These are phyloP conservation scores for Drosophila nr. medialis DNA, from an alignment of 2,888 invertebrate species.

Conservation along the genomic window DNA sequence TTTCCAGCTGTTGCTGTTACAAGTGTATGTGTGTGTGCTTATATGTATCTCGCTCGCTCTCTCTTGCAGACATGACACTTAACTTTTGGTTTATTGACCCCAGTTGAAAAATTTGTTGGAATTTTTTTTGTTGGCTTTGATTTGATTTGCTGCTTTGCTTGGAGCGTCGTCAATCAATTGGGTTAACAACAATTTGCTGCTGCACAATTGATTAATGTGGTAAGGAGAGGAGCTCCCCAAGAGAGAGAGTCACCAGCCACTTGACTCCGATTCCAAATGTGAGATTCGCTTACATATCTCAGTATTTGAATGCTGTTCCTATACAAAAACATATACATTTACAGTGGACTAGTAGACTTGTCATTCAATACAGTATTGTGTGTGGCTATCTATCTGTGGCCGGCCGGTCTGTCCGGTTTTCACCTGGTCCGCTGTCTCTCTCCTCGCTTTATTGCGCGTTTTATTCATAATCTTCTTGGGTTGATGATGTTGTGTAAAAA, in stretches of 20 bases:
- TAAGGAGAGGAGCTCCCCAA: slow-evolving; percentile 19
- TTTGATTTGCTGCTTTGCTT: slow-evolving; percentile 46
- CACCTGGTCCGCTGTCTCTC: slow-evolving; percentile 37
- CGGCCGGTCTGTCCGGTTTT: slow-evolving; percentile 73
- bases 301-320: slow-evolving; percentile 23
- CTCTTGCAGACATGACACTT: slow-evolving; percentile 42
- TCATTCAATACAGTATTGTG: slow-evolving; percentile 44
- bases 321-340: slow-evolving; percentile 7
- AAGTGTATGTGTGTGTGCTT: slow-evolving; percentile 4
- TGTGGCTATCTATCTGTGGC: slow-evolving; percentile 31
- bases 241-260: slow-evolving; percentile 20
- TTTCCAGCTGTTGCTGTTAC: slow-evolving; percentile 17
- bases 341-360: slow-evolving; percentile 37
- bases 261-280: slow-evolving; percentile 29
- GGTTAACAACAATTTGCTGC: slow-evolving; percentile 53
- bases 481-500: slow-evolving; percentile 55
- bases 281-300: slow-evolving; percentile 21
- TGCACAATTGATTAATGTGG: slow-evolving; percentile 69
- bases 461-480: slow-evolving; percentile 72
- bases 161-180: slow-evolving; percentile 62
- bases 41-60: slow-evolving; percentile 16
- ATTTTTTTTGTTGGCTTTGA: slow-evolving; percentile 34
- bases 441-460: slow-evolving; percentile 58
- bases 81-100: slow-evolving; percentile 65
- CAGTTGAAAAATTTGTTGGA: slow-evolving; percentile 29